Percentiles rank a stretch among this genome's conserved stretches.
Evolutionary conservation across 2,113 vertebrate genomes (phyloP).

Genomic region (Megaceryle torquata): DNA sequence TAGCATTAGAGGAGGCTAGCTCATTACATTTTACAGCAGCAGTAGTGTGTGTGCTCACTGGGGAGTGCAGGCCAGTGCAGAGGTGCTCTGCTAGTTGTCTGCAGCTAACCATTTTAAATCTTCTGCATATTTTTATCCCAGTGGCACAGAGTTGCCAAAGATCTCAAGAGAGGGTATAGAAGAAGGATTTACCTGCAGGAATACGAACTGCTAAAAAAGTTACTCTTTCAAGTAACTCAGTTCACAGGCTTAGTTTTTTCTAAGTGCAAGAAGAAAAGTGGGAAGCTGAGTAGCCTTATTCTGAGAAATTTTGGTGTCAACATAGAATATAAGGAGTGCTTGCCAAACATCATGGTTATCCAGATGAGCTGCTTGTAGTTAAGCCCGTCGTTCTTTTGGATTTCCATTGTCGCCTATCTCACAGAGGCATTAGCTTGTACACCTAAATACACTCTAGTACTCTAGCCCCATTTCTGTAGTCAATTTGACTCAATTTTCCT

Average conservation of each 20-base stretch:
- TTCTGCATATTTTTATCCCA: neutral
- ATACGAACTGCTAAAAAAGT: neutral
- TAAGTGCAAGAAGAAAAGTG: neutral
- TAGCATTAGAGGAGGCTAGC: neutral
- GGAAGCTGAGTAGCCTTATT: neutral
- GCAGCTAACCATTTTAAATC: neutral
- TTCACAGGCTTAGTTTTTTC: neutral
- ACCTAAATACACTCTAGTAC: neutral
- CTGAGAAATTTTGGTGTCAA: neutral
- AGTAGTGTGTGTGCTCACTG: neutral
- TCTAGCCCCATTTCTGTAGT: neutral
- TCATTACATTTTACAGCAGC: neutral
- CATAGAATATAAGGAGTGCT: neutral
- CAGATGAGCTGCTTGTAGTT: neutral
- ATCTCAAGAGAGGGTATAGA: neutral
- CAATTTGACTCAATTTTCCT: fast-evolving
- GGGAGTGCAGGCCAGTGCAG: neutral
- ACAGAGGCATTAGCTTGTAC: neutral
- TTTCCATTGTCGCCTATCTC: neutral
- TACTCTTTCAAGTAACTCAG: neutral
- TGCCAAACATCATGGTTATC: neutral
- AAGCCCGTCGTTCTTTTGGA: neutral
- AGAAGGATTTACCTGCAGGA: neutral
- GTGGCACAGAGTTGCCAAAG: neutral
- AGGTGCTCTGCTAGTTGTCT: neutral